Conservation (phyloP, 2,888 invertebrate genomes). For the Dicranocentrus wangi region DNA sequence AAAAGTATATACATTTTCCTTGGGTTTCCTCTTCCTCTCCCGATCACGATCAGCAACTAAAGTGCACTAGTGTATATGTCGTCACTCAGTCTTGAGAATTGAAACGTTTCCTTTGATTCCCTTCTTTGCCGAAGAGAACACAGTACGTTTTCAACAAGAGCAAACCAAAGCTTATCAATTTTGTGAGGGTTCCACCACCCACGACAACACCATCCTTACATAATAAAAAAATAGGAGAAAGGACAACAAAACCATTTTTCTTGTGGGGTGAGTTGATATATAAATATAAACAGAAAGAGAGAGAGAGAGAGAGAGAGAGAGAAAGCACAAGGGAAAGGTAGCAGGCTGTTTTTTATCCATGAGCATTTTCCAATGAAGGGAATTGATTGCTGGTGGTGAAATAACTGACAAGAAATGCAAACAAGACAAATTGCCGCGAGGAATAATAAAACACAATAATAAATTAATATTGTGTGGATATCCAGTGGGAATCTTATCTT, state of each 20-base stretch:
- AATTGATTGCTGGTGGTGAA: slow-evolving; percentile 1
- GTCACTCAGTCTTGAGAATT: neutral
- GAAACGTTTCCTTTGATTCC: slow-evolving; percentile 7
- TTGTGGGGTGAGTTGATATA: neutral
- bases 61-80: neutral
- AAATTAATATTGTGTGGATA: too few species aligned
- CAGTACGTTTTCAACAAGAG: too few species aligned
- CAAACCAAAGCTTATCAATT: too few species aligned
- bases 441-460: neutral
- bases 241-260: neutral
- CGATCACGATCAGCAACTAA: neutral
- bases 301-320: slow-evolving; percentile 4
- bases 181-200: too few species aligned
- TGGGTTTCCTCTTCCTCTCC: neutral
- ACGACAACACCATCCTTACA: too few species aligned
- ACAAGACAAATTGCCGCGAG: neutral
- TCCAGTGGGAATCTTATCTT: slow-evolving; percentile 2
- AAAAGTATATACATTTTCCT: slow-evolving; percentile 1
- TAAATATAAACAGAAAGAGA: neutral
- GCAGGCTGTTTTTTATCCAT: neutral
- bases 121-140: too few species aligned
- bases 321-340: too few species aligned
- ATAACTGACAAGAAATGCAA: neutral
- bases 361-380: neutral
- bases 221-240: neutral